Conservation (phyloP, 2,888 invertebrate species). For the Rhopalosiphum nymphaeae region DNA sequence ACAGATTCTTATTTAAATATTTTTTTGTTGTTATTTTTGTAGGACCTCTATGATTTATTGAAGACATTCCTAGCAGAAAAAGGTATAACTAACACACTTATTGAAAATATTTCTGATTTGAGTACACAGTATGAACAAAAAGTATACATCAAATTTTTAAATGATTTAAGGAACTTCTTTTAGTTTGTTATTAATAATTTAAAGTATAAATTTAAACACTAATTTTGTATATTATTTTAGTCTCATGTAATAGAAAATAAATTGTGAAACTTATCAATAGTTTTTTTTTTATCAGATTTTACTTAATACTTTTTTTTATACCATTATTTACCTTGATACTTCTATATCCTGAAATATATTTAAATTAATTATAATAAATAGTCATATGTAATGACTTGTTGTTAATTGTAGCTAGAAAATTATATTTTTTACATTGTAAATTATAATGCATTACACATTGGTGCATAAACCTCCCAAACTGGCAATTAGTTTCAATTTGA, state of each 20-base stretch:
- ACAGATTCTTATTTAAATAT: constrained; percentile 22
- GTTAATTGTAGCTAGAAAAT: background rate
- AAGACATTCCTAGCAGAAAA: constrained; percentile 97
- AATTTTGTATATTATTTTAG: constrained; percentile 43
- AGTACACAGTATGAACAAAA: constrained; percentile 94
- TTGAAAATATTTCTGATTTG: constrained; percentile 86
- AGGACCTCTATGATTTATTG: constrained; percentile 94
- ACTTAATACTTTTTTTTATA: background rate
- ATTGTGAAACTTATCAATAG: background rate
- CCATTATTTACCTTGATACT: background rate
- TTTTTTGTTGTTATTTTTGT: constrained; percentile 70
- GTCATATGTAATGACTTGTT: background rate
- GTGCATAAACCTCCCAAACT: background rate
- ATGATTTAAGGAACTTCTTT: constrained; percentile 84
- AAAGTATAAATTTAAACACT: background rate
- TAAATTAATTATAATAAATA: background rate
- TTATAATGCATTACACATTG: background rate
- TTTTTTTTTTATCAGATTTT: background rate
- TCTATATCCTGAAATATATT: background rate
- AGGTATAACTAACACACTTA: constrained; percentile 93
- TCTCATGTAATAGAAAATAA: constrained; percentile 16
- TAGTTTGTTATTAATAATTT: background rate
- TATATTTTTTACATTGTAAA: background rate
- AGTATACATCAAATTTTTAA: constrained; percentile 89
- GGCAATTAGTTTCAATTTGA: background rate